Evolutionary conservation across 1,140 invertebrate genomes (phyloP), one percentile per base, ranked within the genome.

Genomic region (Drosophila malerkotliana): DNA sequence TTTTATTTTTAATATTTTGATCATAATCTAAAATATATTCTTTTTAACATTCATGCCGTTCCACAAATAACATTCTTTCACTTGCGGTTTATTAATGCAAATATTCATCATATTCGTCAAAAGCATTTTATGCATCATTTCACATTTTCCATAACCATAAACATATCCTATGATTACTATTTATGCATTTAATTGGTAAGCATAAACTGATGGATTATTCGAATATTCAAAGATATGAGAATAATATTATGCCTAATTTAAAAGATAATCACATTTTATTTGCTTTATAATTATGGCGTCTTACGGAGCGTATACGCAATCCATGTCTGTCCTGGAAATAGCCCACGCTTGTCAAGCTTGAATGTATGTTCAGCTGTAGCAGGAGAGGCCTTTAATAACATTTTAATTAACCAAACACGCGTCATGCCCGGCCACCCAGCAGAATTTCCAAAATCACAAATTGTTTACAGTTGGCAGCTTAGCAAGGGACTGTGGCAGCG

Each of bases 361-460:
- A 5, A 28, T 57, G 34, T 30, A 34, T 41, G 12, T 53, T 21
- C 51, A 21, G 45, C 55, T 37, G 62, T 44, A 14, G 56, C 69
- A 49, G 57, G 53, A 62, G 68, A 48, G 24, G 73, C 26, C 63
- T 69, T 77, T 73, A 67, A 75, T 82, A 78, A 75, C 51, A 75
- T 87, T 77, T 77, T 68, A 87, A 82, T 87, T 78, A 82, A 75
- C 48, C 55, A 59, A 71, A 68, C 68, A 51, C 8, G 9, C 73
- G 47, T 56, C 59, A 57, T 39, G 59, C 18, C 48, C 41, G 53
- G 10, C 10, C 37, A 57, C 41, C 57, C 39, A 37, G 34, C 34
- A 77, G 59, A 72, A 85, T 60, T 58, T 62, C 44, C 60, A 48
- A 74, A 68, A 56, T 61, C 59, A 47, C 48, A 56, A 67, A 74